Evolutionary conservation across 1,140 invertebrate species (phyloP).

Genomic region (Saccostrea cuccullata): DNA sequence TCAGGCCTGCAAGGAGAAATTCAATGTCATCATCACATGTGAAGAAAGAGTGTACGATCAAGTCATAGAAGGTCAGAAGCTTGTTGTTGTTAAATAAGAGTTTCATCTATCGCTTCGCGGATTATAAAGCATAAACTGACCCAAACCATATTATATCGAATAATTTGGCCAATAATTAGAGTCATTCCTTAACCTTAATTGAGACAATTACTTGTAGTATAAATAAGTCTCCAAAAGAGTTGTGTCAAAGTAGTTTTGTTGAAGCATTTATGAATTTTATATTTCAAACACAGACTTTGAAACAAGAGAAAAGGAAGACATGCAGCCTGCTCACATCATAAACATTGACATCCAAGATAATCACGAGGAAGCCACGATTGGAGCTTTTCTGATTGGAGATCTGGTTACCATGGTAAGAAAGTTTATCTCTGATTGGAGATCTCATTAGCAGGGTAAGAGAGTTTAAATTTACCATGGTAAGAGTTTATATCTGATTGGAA

Average conservation of each 20-base stretch:
- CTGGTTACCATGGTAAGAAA: constrained; percentile 89
- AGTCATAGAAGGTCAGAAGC: constrained; percentile 83
- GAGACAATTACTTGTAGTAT: too few relatives aligned
- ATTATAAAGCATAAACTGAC: too few relatives aligned
- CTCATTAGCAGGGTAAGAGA: not conserved
- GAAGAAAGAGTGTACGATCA: constrained; percentile 99
- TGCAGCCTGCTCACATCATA: constrained; percentile 87
- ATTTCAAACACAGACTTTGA: constrained; percentile 74
- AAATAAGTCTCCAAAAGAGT: too few relatives aligned
- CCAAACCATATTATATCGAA: too few relatives aligned
- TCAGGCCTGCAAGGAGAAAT: constrained; percentile 92
- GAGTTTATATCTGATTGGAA: constrained; percentile 90
- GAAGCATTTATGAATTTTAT: not conserved
- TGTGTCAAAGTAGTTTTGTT: too few relatives aligned
- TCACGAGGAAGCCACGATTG: constrained; percentile 99
- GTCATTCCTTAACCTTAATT: too few relatives aligned
- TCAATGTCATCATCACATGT: constrained; percentile 98
- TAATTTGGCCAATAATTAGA: too few relatives aligned
- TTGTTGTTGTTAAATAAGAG: not conserved
- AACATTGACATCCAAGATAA: constrained; percentile 99
- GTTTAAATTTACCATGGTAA: constrained; percentile 57
- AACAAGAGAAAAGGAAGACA: constrained; percentile 69
- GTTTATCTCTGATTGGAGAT: not conserved
- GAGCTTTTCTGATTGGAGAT: constrained; percentile 98
- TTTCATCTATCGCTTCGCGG: too few relatives aligned